Conservation (phyloP, 1,140 invertebrate genomes). For the Lethrus apterus region DNA sequence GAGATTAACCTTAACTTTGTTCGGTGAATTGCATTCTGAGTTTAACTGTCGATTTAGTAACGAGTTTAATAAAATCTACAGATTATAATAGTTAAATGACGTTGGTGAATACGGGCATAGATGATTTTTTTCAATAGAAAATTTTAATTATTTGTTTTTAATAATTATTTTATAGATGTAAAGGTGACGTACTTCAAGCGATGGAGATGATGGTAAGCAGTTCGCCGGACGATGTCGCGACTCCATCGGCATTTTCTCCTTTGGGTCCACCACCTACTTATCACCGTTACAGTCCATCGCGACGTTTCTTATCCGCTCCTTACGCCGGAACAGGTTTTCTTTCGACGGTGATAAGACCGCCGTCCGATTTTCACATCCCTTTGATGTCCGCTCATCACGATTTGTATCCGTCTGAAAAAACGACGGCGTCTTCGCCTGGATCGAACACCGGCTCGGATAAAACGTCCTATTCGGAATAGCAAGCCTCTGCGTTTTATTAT, state of each 20-base stretch:
- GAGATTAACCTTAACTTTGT: no score
- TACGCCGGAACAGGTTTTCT: conserved; percentile 74
- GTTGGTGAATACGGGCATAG: no score
- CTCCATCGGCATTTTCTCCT: conserved; percentile 66
- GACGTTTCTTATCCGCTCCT: conserved; percentile 67
- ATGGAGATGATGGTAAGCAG: conserved; percentile 81
- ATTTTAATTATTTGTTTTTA: no score
- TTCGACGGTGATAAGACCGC: conserved; percentile 66
- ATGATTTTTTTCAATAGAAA: no score
- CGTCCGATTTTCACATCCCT: conserved; percentile 33
- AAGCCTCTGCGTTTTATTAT: neutral
- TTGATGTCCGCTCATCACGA: conserved; percentile 36
- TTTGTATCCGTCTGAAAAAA: conserved; percentile 39
- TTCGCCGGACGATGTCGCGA: conserved; percentile 42
- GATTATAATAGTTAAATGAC: no score
- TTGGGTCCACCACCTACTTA: conserved; percentile 53
- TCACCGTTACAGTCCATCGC: conserved; percentile 49
- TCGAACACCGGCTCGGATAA: conserved; percentile 42
- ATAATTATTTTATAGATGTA: conserved; percentile 42
- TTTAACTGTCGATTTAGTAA: no score
- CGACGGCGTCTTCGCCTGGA: conserved; percentile 42
- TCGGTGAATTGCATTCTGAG: no score
- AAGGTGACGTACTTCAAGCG: conserved; percentile 81
- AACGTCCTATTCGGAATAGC: conserved; percentile 44
- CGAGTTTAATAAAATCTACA: no score